phyloP scores from a whole-genome alignment of 2,113 vertebrate genomes.

The Pterocles orientalis region DNA sequence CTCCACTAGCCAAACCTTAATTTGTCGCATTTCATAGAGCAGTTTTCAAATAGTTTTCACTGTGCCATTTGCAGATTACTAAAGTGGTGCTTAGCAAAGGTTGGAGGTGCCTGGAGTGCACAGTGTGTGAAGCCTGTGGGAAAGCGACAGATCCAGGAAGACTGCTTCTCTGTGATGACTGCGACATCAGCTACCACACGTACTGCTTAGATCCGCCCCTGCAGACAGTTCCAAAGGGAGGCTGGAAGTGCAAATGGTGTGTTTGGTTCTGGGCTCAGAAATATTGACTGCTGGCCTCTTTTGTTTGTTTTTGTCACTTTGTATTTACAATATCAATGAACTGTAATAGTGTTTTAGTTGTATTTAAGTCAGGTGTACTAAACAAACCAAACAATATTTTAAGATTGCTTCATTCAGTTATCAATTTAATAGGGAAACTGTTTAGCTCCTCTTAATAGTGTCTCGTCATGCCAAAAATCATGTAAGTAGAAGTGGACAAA shows the following conservation, averaged over 20 bases:
- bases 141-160: slow-evolving; percentile 92
- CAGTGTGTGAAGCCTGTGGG: slow-evolving; percentile 95
- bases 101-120: slow-evolving; percentile 97
- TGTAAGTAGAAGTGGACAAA: neutral
- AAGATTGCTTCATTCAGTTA: neutral
- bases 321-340: neutral
- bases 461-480: neutral
- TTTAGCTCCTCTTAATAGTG: neutral
- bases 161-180: slow-evolving; percentile 93
- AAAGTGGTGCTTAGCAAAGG: slow-evolving; percentile 95
- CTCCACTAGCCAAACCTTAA: neutral
- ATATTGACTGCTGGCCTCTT: neutral
- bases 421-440: neutral
- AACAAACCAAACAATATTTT: neutral
- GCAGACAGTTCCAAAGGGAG: slow-evolving; percentile 94
- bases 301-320: neutral
- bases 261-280: neutral
- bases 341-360: neutral
- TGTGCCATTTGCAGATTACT: slow-evolving; percentile 82
- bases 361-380: neutral
- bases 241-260: slow-evolving; percentile 99
- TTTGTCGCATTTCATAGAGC: neutral
- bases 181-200: slow-evolving; percentile 98
- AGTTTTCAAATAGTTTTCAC: neutral
- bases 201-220: slow-evolving; percentile 96